Conservation (phyloP, 2,888 invertebrate genomes). For the Conistra vaccinii region DNA sequence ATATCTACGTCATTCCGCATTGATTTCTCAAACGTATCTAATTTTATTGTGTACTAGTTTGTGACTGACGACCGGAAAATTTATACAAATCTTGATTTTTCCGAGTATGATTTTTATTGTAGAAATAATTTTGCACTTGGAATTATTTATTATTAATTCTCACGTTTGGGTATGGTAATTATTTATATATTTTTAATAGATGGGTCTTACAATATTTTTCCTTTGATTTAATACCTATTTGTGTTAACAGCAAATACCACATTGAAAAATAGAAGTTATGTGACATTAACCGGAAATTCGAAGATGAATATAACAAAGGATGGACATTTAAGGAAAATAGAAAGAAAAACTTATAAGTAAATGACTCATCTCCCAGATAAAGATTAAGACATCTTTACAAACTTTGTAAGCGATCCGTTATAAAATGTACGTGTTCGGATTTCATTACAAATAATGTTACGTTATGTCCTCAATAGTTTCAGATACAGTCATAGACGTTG, state of each 20-base stretch:
- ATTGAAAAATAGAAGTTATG: background rate
- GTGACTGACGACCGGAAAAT: constrained; percentile 79
- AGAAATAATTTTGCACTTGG: constrained; percentile 26
- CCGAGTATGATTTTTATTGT: constrained; percentile 23
- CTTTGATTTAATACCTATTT: background rate
- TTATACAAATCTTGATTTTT: constrained; percentile 67
- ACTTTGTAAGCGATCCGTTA: constrained; percentile 57
- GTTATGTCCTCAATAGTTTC: constrained; percentile 60
- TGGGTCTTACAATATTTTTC: background rate
- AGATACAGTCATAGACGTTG: constrained; percentile 61
- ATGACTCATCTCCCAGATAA: constrained; percentile 47
- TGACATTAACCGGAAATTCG: constrained; percentile 4
- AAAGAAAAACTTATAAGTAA: constrained; percentile 30
- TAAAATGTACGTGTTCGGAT: constrained; percentile 61
- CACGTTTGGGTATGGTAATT: background rate
- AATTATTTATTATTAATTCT: constrained; percentile 22
- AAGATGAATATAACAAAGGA: constrained; percentile 27
- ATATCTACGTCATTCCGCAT: constrained; percentile 75
- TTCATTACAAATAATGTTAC: constrained; percentile 53
- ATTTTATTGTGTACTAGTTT: constrained; percentile 74
- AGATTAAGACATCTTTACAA: constrained; percentile 49
- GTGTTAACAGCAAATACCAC: background rate
- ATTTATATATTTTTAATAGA: background rate
- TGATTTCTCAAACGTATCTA: constrained; percentile 77
- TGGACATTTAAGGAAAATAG: constrained; percentile 47